Evolutionary conservation across 2,888 invertebrate species (phyloP), one percentile per base, ranked within the genome.

Genomic region (Sarcophaga rosellei): DNA sequence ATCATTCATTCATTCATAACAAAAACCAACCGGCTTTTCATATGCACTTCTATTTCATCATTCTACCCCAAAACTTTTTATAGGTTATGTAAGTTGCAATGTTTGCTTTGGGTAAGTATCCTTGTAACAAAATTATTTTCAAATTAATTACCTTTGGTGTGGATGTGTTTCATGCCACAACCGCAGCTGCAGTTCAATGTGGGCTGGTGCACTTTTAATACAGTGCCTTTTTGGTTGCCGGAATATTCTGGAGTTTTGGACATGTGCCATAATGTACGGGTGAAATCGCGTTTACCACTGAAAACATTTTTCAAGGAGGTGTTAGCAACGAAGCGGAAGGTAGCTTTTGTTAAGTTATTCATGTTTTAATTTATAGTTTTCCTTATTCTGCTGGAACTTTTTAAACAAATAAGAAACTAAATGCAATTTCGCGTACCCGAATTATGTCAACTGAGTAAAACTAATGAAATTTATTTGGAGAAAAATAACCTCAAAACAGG

Each of bases 261-360:
- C 95, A 96, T 95, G 94, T 96, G 95, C 96, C 96, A 96, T 90
- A 96, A 93, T 88, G 95, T 95, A 88, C 96, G 94, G 0, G 95
- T 95, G 88, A 95, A 94, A 92, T 96, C 96, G 90, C 95, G 94
- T 92, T 95, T 95, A 72, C 90, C 92, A 75, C 90, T 92, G 44
- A 92, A 88, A 44, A 90, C 90, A 62, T 91, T 90, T 35, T 90
- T 89, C 66, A 90, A 87, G 12, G 92, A 79, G 63, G 88, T 88
- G 12, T 75, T 83, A 17, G 92, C 89, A 61, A 92, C 90, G 4
- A 94, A 89, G 88, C 95, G 94, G 82, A 95, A 93, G 10, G 95
- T 94, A 63, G 94, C 94, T 92, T 95, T 95, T 53, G 95, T 94
- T 89, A 96, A 93, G 89, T 95, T 95, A 92, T 95, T 96, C 96